phyloP scores from a whole-genome alignment of 2,797 vertebrate genomes.

The Falco rusticolus region DNA sequence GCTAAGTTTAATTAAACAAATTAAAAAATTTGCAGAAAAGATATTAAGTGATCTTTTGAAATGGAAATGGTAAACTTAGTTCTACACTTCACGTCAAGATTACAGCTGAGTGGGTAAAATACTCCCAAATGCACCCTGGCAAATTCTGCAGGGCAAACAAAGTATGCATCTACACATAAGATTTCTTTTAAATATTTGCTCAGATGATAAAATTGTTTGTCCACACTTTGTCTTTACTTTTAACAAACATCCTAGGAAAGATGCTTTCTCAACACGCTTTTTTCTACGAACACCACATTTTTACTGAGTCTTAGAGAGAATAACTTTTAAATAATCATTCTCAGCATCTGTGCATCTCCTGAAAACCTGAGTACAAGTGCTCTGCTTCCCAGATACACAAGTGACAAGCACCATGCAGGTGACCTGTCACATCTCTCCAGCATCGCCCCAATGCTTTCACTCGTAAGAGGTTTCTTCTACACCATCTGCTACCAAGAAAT shows the following conservation, averaged over 20 bases:
- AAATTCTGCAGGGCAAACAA: conserved; percentile 9
- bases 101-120: conserved; percentile 37
- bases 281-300: neutral
- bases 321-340: neutral
- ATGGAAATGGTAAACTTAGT: conserved; percentile 56
- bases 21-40: conserved; percentile 60
- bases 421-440: neutral
- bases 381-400: neutral
- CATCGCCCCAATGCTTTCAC: neutral
- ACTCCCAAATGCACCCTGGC: neutral
- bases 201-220: neutral
- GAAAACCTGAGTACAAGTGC: neutral
- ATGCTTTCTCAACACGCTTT: neutral
- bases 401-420: fast-evolving
- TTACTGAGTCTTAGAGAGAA: neutral
- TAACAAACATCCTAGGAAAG: neutral
- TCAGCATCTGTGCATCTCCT: neutral
- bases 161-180: neutral
- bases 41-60: conserved; percentile 67
- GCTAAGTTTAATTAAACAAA: conserved; percentile 73
- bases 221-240: neutral
- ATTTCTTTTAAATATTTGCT: conserved; percentile 12
- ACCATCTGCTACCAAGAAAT: neutral
- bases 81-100: neutral
- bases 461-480: fast-evolving